Base-by-base conservation (phyloP, 2,888 invertebrate genomes). In the Formica aserva region DNA sequence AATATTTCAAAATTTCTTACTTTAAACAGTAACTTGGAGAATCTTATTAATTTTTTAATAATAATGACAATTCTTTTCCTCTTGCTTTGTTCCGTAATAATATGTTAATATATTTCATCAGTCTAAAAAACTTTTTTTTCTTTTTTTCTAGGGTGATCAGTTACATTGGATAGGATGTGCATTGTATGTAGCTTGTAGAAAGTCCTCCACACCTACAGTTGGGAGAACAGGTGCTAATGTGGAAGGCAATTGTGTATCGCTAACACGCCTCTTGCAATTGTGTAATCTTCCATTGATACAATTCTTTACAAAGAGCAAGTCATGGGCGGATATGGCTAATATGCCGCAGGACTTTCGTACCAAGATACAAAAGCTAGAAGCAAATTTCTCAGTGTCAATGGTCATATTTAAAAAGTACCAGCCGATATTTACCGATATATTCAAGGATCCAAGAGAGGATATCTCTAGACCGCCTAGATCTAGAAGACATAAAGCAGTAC, bases 141-240 rank as follows among this genome's bases (percentile, higher is more conserved):
- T 3, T 48, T 26, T 26, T 62, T 89, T 91, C 81, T 66, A 98
- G 98, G 99, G 99, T 41, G 98, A 99, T 91, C 96, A 97, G 86
- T 95, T 97, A 76, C 98, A 99, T 93, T 99, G 99, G 99, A 96
- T 99, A 93, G 98, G 98, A 69, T 99, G 99, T 96, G 97, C 98
- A 8, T 95, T 99, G 67, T 99, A 98, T 95, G 98, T 98, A 52
- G 98, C 98, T 38, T 98, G 98, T 93, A 96, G 98, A 82, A 97
- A 97, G 78, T 96, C 97, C 0, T 96, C 97, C 84, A 97, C 97
- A 69, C 98, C 98, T 2, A 98, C 98, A 11, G 97, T 98, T 29
- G 97, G 97, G 86, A 95, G 96, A 85, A 95, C 96, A 72, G 97
- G 97, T 41, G 95, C 96, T 75, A 96, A 97, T 83, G 96, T 98